A percentile compares a stretch with the other conserved stretches of the same genome.
These are phyloP conservation scores for Trissoscelio sp. DNA, from an alignment of 2,888 invertebrate species.

Conservation along the genomic window DNA sequence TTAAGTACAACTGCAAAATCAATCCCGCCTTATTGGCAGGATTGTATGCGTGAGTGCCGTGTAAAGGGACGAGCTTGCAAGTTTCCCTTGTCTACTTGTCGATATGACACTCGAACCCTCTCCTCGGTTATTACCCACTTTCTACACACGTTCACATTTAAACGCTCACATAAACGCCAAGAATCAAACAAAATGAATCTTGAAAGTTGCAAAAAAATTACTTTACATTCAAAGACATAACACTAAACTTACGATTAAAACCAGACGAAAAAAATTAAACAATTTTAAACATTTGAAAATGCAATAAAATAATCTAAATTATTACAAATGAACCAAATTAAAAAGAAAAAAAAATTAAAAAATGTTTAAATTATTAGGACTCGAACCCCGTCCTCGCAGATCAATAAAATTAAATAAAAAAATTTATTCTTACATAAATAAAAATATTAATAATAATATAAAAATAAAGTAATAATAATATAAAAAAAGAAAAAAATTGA, in stretches of 20 bases:
- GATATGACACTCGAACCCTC: conserved; percentile 60
- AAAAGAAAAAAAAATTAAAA: too few relatives aligned
- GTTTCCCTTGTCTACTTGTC: conserved; percentile 61
- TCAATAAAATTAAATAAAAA: too few relatives aligned
- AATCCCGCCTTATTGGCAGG: background rate
- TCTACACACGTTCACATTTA: conserved; percentile 49
- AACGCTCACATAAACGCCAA: conserved; percentile 29
- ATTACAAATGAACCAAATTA: too few relatives aligned
- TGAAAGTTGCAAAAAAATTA: conserved; percentile 1
- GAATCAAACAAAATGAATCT: conserved; percentile 30
- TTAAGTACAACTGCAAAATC: conserved; percentile 1
- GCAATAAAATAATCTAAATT: too few relatives aligned
- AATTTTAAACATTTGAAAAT: too few relatives aligned
- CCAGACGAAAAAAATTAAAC: background rate
- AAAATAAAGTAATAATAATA: too few relatives aligned
- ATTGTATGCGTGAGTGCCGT: conserved; percentile 23
- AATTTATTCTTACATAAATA: too few relatives aligned
- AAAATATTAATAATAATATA: too few relatives aligned
- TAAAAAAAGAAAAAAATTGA: too few relatives aligned
- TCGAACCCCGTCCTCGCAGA: too few relatives aligned
- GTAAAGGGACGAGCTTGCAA: conserved; percentile 59
- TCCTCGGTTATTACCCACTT: conserved; percentile 58
- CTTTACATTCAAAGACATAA: background rate
- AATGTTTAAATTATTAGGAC: too few relatives aligned
- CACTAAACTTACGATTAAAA: too few relatives aligned